phyloP scores from a whole-genome alignment of 37 sponge, comb jelly and placozoan species.

The Crambe crambe region DNA sequence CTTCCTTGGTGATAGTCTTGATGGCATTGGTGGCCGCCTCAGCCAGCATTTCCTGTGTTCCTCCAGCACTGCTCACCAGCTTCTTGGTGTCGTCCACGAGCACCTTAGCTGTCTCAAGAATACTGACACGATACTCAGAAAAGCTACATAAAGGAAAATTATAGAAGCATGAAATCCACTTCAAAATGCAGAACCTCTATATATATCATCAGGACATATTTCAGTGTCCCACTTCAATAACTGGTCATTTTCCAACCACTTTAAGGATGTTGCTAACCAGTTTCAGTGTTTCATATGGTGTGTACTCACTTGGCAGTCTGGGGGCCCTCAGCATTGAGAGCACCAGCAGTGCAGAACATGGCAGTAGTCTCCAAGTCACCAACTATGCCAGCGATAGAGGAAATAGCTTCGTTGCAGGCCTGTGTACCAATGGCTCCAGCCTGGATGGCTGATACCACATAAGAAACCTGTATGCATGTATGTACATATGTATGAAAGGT shows the following conservation, averaged over 20 bases:
- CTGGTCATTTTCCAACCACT: not conserved
- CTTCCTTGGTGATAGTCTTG: slow-evolving; percentile 60
- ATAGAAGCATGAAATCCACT: not conserved
- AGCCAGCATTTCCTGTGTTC: slow-evolving; percentile 87
- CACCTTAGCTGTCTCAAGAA: slow-evolving; percentile 76
- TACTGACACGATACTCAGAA: slow-evolving; percentile 49
- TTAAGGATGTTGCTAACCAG: not conserved
- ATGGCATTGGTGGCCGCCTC: slow-evolving; percentile 69
- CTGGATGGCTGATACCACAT: slow-evolving; percentile 79
- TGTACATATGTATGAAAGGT: not conserved
- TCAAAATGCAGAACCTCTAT: too few species aligned
- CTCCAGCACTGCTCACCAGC: slow-evolving; percentile 86
- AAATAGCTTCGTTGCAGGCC: slow-evolving; percentile 91
- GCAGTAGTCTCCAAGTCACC: slow-evolving; percentile 95
- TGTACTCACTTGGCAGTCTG: not conserved
- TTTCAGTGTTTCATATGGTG: not conserved
- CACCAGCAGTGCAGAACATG: slow-evolving; percentile 95
- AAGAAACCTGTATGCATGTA: slow-evolving; percentile 57
- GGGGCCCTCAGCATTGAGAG: slow-evolving; percentile 50
- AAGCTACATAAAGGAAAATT: not conserved
- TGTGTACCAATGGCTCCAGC: slow-evolving; percentile 92
- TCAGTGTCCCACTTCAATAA: too few species aligned
- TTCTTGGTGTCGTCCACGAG: slow-evolving; percentile 94
- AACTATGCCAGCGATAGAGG: slow-evolving; percentile 74
- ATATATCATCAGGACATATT: too few species aligned